phyloP scores from a whole-genome alignment of 2,888 invertebrate species.

The Cosmia trapezina region DNA sequence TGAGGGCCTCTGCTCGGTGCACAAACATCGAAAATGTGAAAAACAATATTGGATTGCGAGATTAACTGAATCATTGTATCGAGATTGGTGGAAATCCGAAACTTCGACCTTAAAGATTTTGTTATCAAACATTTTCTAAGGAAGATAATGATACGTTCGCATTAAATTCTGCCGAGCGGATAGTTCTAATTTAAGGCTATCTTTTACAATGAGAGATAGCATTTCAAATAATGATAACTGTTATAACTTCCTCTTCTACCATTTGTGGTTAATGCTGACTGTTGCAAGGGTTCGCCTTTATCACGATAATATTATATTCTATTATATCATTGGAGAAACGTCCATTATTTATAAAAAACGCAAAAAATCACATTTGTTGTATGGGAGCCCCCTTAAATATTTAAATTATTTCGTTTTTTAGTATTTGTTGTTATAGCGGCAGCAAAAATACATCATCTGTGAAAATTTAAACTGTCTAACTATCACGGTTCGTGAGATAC shows the following conservation, averaged over 20 bases:
- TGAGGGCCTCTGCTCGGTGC: slow-evolving; percentile 64
- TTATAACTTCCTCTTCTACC: slow-evolving; percentile 14
- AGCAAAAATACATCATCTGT: too few species aligned
- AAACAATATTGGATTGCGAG: slow-evolving; percentile 68
- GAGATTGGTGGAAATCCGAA: slow-evolving; percentile 37
- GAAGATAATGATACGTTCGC: slow-evolving; percentile 38
- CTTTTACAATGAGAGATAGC: slow-evolving; percentile 31
- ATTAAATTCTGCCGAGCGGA: slow-evolving; percentile 14
- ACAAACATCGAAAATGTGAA: slow-evolving; percentile 64
- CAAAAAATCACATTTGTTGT: too few species aligned
- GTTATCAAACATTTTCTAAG: slow-evolving; percentile 29
- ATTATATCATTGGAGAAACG: too few species aligned
- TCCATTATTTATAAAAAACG: too few species aligned
- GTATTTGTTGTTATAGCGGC: too few species aligned
- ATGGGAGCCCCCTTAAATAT: too few species aligned
- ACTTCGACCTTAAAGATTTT: slow-evolving; percentile 37
- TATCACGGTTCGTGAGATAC: too few species aligned
- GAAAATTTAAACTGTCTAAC: too few species aligned
- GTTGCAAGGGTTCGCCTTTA: not conserved
- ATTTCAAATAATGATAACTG: slow-evolving; percentile 42
- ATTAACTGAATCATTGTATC: slow-evolving; percentile 62
- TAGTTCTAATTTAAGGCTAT: slow-evolving; percentile 34
- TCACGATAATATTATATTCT: slow-evolving; percentile 3
- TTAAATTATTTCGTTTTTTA: too few species aligned
- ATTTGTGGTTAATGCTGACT: not conserved